Conservation (phyloP, 2,888 invertebrate genomes). For the Ichneumon xanthorius region DNA sequence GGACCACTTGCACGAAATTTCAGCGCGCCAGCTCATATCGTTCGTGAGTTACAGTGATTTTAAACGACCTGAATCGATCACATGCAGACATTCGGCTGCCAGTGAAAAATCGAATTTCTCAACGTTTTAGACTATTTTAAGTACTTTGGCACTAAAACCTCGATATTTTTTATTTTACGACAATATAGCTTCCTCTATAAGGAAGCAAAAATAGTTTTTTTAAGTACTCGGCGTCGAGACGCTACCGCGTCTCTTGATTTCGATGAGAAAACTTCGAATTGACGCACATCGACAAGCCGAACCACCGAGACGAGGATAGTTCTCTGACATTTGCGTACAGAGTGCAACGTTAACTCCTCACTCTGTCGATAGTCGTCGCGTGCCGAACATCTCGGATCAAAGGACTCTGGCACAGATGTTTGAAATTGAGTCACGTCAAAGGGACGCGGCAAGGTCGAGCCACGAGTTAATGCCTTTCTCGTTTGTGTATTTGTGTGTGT, state of each 20-base stretch:
- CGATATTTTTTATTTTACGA: no score
- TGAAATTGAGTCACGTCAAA: slow-evolving; percentile 7
- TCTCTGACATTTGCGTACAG: slow-evolving; percentile 31
- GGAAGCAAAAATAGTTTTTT: neutral
- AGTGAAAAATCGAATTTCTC: no score
- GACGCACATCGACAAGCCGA: slow-evolving; percentile 25
- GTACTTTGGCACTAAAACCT: no score
- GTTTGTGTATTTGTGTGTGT: neutral
- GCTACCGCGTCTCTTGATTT: neutral
- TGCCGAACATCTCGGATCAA: slow-evolving; percentile 43
- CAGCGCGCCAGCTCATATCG: no score
- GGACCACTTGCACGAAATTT: no score
- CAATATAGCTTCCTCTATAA: neutral
- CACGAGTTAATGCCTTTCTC: slow-evolving; percentile 20
- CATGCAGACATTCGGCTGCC: no score
- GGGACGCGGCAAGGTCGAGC: slow-evolving; percentile 20
- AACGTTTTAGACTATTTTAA: no score
- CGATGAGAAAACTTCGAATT: slow-evolving; percentile 40
- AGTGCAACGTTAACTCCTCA: neutral
- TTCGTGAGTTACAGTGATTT: no score
- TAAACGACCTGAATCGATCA: no score
- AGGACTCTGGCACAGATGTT: slow-evolving; percentile 32
- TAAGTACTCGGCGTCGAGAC: neutral
- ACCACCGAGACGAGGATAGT: slow-evolving; percentile 21
- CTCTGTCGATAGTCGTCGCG: slow-evolving; percentile 22